Conservation (phyloP, 2,113 vertebrate genomes). For the Burhinus bistriatus region DNA sequence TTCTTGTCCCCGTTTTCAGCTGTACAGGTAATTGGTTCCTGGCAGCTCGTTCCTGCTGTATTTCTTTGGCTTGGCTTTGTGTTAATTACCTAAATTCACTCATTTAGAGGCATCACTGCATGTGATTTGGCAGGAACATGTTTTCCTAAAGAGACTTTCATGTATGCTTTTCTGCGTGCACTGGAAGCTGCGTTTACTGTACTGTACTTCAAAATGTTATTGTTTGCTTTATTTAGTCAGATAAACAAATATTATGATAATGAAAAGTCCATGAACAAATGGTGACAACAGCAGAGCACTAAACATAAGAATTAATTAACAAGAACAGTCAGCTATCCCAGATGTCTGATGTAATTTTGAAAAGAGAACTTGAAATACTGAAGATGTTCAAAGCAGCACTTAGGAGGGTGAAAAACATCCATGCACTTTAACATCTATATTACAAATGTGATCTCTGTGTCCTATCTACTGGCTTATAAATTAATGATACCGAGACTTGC, state of each 20-base stretch:
- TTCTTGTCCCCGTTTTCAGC: not conserved
- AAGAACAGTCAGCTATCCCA: conserved; percentile 56
- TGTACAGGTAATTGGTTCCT: conserved; percentile 41
- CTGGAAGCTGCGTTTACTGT: conserved; percentile 28
- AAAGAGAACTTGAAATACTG: conserved; percentile 54
- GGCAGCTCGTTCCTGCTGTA: not conserved
- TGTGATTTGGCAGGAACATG: conserved; percentile 33
- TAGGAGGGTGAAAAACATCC: not conserved
- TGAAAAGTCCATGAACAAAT: conserved; percentile 67
- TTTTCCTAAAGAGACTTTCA: conserved; percentile 31
- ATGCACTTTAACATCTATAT: not conserved
- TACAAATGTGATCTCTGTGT: not conserved
- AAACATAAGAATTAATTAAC: conserved; percentile 71
- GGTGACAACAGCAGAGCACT: conserved; percentile 61
- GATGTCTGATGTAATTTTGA: conserved; percentile 71
- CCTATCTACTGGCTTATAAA: not conserved
- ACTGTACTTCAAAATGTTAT: conserved; percentile 55
- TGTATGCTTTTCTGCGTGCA: not conserved
- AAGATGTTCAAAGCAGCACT: conserved; percentile 53
- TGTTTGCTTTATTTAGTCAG: conserved; percentile 70
- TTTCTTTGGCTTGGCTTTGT: conserved; percentile 34
- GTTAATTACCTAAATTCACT: conserved; percentile 55
- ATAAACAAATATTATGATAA: conserved; percentile 74
- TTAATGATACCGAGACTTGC: not conserved
- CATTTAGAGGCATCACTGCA: conserved; percentile 9